Evolutionary conservation across 2,797 vertebrate species (phyloP), one percentile per base, ranked within the genome.

Genomic region (Neopelma chrysocephalum): DNA sequence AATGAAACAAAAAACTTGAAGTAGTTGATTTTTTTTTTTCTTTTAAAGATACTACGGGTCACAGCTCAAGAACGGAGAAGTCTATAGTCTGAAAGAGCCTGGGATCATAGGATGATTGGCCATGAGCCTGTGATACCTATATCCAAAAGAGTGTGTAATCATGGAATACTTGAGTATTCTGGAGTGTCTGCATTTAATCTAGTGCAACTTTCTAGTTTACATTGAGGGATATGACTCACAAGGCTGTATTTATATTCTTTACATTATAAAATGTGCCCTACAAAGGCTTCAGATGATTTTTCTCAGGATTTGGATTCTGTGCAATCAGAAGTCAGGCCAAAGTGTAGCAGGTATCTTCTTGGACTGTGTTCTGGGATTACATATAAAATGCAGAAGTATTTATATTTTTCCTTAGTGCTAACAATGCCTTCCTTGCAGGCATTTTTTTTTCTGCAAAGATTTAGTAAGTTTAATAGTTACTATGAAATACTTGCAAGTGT

Each of bases 221-320:
- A 2, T n/a, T 20, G 70, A 69, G 62, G 34, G 47, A 9, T 72
- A 13, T 78, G 83, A 83, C 26, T 61, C 61, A 40, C 9, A 27
- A 64, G 50, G 45, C 57, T 91, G 57, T 68, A 45, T 62, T 85
- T 92, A 11, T 61, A 53, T 87, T 75, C 25, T 82, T 94, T 95
- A 75, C 47, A 23, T 93, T 96, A 58, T 15, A 47, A 81, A 91
- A 70, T 68, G 27, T 22, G 8, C 15, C 61, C 58, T 91, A 34
- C 53, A 72, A 53, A 70, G 83, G 38, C 90, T 93, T 96, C 43
- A 47, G 75, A 45, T 97, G 53, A 80, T 93, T 96, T 97, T 82
- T 31, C 40, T 96, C 65, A 61, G 80, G 68, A 61, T 82, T 93
- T 84, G 62, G 48, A 64, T 88, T 97, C 61, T 90, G 69, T 80